These are phyloP conservation scores for Pachyramphus minor DNA, from an alignment of 2,113 vertebrate species.

Conservation along the genomic window DNA sequence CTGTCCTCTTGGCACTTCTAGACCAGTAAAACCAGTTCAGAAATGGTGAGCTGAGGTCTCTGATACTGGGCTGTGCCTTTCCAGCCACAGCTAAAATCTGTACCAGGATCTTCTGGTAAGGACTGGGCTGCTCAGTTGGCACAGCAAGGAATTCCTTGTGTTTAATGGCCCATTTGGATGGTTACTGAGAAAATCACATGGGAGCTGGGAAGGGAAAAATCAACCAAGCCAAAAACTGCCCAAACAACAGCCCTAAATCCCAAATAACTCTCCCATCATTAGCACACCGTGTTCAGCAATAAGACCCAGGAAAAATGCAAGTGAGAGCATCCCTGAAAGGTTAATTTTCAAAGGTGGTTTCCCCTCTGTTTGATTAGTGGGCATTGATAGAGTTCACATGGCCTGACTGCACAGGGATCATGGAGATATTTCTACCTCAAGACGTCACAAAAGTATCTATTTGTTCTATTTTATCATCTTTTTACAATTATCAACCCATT, in stretches of 20 bases:
- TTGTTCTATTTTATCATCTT: neutral
- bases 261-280: neutral
- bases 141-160: neutral
- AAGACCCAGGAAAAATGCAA: too few relatives aligned
- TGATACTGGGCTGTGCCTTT: neutral
- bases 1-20: neutral
- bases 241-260: neutral
- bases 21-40: neutral
- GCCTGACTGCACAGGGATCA: neutral
- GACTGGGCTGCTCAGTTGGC: neutral
- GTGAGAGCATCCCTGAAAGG: neutral
- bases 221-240: fast-evolving
- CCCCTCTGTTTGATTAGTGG: neutral
- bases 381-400: neutral
- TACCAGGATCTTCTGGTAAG: neutral
- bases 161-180: neutral
- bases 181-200: neutral
- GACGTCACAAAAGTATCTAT: neutral
- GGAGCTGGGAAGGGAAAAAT: neutral
- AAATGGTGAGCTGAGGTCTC: neutral
- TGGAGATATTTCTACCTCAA: neutral
- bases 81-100: neutral
- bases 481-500: neutral
- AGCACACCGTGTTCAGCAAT: neutral
- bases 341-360: neutral